Base-by-base conservation (phyloP, 2,113 vertebrate species). In the Osmerus mordax region DNA sequence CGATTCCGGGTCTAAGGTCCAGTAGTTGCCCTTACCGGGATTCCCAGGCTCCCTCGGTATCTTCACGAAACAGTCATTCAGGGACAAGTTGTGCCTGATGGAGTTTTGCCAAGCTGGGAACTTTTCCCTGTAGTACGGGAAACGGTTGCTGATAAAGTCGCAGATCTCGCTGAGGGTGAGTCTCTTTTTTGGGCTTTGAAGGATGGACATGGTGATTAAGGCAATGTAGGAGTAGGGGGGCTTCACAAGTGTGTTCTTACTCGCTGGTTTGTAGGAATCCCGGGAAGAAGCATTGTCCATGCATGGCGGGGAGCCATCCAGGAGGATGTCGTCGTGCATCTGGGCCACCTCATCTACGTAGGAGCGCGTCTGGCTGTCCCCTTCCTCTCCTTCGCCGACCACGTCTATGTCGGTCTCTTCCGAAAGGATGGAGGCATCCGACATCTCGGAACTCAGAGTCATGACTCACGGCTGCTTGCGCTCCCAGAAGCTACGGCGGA, bases 371-470 rank as follows among this genome's bases (percentile, higher is more conserved):
- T 83, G 91, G 62, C 65, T 69, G 79, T 91, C 92, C 32, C 91
- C 93, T 66, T 94, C 95, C 81, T 95, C 94, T 70, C 93, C 94
- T 80, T 96, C 95, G 47, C 96, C 95, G 60, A 97, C 95, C 89
- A 97, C 96, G 76, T 97, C 95, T 79, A 97, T 97, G 89, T 97
- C 95, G 74, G 95, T 95, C 87, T 97, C 96, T 84, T 97, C 95
- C 71, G 95, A 95, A 68, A 95, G 92, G 86, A 92, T 91, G 76
- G 93, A 94, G 88, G 95, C 94, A 89, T 96, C 95, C 91, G 94
- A 95, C 95, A 97, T 97, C 89, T 94, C 95, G 73, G 95, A 90
- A 92, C 95, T 96, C 83, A 97, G 90, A 93, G 96, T 97, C 96
- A 97, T 97, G 82, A 93, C 91, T 88, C 83, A 65, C 81, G 73